Evolutionary conservation across 2,113 vertebrate species (phyloP).

Genomic region (Nanorana parkeri): DNA sequence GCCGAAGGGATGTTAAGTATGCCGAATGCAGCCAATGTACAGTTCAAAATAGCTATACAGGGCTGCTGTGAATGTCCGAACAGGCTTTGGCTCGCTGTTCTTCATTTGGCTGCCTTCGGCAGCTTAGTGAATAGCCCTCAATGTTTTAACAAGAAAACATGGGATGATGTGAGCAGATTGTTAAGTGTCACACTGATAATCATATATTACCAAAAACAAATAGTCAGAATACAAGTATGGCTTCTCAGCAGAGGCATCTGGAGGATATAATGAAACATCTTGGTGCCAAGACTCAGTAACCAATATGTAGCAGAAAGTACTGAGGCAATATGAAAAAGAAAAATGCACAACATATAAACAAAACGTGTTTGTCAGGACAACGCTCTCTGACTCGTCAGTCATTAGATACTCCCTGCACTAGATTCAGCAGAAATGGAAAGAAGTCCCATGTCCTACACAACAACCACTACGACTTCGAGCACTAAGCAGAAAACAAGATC

Average conservation of each 20-base stretch:
- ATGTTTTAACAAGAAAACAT: neutral
- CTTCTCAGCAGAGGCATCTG: constrained; percentile 30
- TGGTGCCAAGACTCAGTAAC: constrained; percentile 25
- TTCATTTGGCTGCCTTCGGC: too few relatives aligned
- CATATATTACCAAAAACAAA: neutral
- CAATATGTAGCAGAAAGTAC: constrained; percentile 22
- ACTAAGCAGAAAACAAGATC: too few relatives aligned
- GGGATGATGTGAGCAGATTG: neutral
- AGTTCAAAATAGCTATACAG: too few relatives aligned
- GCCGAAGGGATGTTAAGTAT: too few relatives aligned
- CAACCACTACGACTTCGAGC: too few relatives aligned
- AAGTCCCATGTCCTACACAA: too few relatives aligned
- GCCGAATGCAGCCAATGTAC: too few relatives aligned
- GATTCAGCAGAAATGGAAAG: too few relatives aligned
- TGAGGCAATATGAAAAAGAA: constrained; percentile 35
- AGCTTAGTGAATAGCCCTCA: too few relatives aligned
- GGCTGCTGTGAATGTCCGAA: too few relatives aligned
- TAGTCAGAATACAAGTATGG: neutral
- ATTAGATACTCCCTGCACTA: too few relatives aligned
- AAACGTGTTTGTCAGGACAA: neutral
- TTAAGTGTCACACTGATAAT: neutral
- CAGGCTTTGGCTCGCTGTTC: too few relatives aligned
- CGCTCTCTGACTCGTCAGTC: neutral
- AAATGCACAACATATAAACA: constrained; percentile 2
- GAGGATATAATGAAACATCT: constrained; percentile 26